Conservation (phyloP, 2,888 invertebrate genomes). For the Chalcis sispes region DNA sequence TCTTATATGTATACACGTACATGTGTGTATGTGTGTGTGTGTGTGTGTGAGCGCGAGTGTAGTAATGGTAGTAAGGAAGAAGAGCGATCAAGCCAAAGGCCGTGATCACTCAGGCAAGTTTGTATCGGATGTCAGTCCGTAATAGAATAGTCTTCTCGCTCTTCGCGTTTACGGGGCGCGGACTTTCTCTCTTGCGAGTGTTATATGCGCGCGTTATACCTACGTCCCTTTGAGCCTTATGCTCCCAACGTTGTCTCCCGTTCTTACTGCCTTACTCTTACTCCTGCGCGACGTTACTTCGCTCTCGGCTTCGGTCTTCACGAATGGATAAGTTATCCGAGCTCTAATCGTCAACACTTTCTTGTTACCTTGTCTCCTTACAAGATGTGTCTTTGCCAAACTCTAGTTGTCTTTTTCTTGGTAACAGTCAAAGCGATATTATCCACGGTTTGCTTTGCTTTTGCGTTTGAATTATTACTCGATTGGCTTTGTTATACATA, state of each 20-base stretch:
- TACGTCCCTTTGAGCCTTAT: constrained; percentile 41
- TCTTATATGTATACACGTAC: neutral
- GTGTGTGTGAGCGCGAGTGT: neutral
- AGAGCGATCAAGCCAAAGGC: constrained; percentile 64
- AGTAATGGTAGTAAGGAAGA: constrained; percentile 61
- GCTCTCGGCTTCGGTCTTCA: no score
- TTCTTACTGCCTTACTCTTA: neutral
- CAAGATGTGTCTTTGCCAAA: no score
- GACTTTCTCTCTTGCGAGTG: no score
- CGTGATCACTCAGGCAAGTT: constrained; percentile 73
- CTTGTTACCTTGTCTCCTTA: no score
- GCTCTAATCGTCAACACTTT: no score
- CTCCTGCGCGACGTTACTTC: no score
- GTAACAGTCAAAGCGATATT: no score
- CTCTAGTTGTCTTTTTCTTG: no score
- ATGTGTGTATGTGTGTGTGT: neutral
- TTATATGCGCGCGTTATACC: neutral
- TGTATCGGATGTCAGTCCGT: constrained; percentile 74
- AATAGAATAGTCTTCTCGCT: constrained; percentile 72
- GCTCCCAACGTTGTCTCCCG: constrained; percentile 25
- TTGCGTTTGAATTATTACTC: no score
- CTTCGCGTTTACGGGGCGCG: constrained; percentile 69
- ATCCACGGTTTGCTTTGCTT: no score
- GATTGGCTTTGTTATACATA: no score
- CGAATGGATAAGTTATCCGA: no score